Evolutionary conservation across 2,888 invertebrate species (phyloP).

Genomic region (Lissonota sp.): DNA sequence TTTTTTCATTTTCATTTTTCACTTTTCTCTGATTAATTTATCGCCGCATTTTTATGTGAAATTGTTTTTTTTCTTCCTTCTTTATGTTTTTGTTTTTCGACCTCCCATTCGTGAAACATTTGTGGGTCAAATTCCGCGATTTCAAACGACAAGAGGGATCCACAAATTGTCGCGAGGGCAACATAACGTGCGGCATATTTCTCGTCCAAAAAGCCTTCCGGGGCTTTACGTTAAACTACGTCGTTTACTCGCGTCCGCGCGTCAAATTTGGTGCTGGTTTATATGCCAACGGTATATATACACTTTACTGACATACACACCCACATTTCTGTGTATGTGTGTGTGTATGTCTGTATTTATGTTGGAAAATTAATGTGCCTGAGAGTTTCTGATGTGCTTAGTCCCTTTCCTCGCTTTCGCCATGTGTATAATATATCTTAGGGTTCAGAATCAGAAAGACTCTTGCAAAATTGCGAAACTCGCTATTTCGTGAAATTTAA

Average conservation of each 20-base stretch:
- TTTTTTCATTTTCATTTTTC: background rate
- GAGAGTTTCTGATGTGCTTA: slow-evolving; percentile 50
- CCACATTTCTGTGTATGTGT: slow-evolving; percentile 9
- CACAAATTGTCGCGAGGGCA: background rate
- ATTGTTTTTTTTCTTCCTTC: background rate
- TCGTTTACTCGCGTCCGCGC: slow-evolving; percentile 30
- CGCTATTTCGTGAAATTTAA: no score
- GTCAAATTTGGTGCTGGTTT: slow-evolving; percentile 22
- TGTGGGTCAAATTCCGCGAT: slow-evolving; percentile 24
- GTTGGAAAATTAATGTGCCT: slow-evolving; percentile 76
- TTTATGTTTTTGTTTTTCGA: background rate
- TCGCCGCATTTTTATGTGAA: background rate
- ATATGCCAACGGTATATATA: background rate
- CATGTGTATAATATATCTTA: background rate
- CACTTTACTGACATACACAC: background rate
- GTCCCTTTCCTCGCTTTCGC: slow-evolving; percentile 31
- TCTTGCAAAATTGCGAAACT: no score
- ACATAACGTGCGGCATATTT: background rate
- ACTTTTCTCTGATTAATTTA: slow-evolving; percentile 27
- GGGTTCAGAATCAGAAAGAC: background rate
- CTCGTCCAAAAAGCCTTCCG: slow-evolving; percentile 33
- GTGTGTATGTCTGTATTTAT: slow-evolving; percentile 73
- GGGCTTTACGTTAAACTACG: slow-evolving; percentile 58
- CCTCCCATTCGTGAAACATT: slow-evolving; percentile 10
- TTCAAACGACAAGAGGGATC: background rate